Base-by-base conservation (phyloP, 2,113 vertebrate genomes). In the Callorhinus ursinus region DNA sequence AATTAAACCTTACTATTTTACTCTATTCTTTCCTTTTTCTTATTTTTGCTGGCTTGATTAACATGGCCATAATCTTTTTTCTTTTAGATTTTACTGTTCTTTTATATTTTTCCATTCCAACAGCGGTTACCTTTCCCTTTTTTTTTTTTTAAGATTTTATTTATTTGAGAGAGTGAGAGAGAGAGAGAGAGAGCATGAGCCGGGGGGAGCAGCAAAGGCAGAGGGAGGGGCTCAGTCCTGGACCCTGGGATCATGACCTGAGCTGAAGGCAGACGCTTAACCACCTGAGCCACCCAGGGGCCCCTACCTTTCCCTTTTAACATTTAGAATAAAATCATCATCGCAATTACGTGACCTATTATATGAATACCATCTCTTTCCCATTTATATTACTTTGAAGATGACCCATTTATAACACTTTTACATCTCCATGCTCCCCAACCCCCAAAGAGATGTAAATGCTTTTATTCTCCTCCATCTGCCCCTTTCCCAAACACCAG, bases 21-120 rank as follows among this genome's bases (percentile, higher is more conserved):
- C 74, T 89, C 39, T 79, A 79, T 88, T 79, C 57, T 79, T 77
- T 69, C 22, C 26, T 85, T 82, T 92, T 90, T 63, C 46, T 88
- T 83, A 1, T 74, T 89, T 87, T 90, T 71, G 26, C 77, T 91
- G 15, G 26, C 46, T 69, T 16, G 42, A 42, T 63, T 63, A 72
- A 87, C 19, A 72, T 2, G 31, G 21, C 8, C 46, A 72, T 31
- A 65, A 53, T 57, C n/a, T 93, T 82, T 49, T 85, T 94, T 59
- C 90, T 90, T 90, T 18, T 24, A 31, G 57, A 77, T 71, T 42
- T 76, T 67, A 36, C 36, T 61, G 18, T 67, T 74, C 13, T 71
- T 69, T 14, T 71, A 0, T 51, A 42, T 33, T 49, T 88, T 76
- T 46, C 72, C 24, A 49, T 53, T 49, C 46, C 12, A 12, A 49